These are phyloP conservation scores for Pristionchus fissidentatus DNA, from an alignment of 2,888 invertebrate genomes.

Conservation along the genomic window DNA sequence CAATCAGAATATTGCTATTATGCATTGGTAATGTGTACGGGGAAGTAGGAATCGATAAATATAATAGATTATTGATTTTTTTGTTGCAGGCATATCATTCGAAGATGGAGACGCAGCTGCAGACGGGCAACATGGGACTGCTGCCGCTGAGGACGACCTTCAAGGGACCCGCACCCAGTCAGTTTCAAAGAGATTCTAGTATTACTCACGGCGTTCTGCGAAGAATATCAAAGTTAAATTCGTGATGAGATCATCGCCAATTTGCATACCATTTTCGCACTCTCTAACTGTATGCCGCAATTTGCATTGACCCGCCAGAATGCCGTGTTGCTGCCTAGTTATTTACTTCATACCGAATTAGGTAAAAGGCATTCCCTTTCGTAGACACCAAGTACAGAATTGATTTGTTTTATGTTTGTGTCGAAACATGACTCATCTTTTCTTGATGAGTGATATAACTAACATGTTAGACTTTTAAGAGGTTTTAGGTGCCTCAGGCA, in stretches of 20 bases:
- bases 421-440: too few species aligned
- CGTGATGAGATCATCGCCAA: too few species aligned
- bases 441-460: background rate
- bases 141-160: constrained; percentile 90
- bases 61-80: constrained; percentile 50
- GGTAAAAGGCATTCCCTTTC: too few species aligned
- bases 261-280: too few species aligned
- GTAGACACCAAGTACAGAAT: too few species aligned
- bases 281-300: too few species aligned
- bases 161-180: constrained; percentile 90
- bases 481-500: background rate
- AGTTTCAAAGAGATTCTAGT: background rate
- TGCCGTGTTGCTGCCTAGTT: too few species aligned
- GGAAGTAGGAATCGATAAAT: background rate
- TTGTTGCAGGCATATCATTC: constrained; percentile 92
- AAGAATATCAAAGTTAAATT: too few species aligned
- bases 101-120: constrained; percentile 83
- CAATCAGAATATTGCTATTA: background rate
- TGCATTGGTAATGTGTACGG: background rate
- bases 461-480: background rate
- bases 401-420: background rate
- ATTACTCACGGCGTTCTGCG: too few species aligned
- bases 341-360: too few species aligned
- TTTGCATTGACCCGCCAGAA: too few species aligned
- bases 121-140: constrained; percentile 92